These are phyloP conservation scores for Danaus plexippus DNA, from an alignment of 1,140 invertebrate species.

Conservation along the genomic window DNA sequence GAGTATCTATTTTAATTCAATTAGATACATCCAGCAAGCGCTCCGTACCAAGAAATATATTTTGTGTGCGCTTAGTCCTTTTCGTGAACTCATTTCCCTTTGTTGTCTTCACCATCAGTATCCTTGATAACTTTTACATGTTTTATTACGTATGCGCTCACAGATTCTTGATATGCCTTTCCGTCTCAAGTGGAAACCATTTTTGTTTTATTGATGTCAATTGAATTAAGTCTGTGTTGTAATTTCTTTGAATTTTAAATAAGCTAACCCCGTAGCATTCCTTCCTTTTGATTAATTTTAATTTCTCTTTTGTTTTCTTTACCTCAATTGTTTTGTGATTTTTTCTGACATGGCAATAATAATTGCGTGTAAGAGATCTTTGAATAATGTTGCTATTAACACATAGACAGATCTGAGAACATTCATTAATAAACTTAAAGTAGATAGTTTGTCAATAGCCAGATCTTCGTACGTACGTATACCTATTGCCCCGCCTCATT, in stretches of 20 bases:
- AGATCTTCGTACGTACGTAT: slow-evolving; percentile 51
- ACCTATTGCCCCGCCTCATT: slow-evolving; percentile 62
- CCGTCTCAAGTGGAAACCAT: slow-evolving; percentile 25
- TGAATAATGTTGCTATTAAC: slow-evolving; percentile 16
- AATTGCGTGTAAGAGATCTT: slow-evolving; percentile 8
- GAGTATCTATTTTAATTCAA: slow-evolving; percentile 65
- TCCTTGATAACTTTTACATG: slow-evolving; percentile 14
- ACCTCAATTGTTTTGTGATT: too few species aligned
- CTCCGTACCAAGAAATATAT: slow-evolving; percentile 33
- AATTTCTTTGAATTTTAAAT: slow-evolving; percentile 39
- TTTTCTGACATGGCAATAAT: slow-evolving; percentile 1
- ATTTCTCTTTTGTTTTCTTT: background rate
- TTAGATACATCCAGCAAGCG: slow-evolving; percentile 56
- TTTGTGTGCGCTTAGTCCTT: slow-evolving; percentile 21
- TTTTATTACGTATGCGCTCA: slow-evolving; percentile 18
- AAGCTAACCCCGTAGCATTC: slow-evolving; percentile 20
- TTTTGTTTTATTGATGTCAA: slow-evolving; percentile 30
- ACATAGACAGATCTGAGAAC: slow-evolving; percentile 9
- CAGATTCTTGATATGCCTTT: slow-evolving; percentile 20
- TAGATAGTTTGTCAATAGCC: slow-evolving; percentile 44
- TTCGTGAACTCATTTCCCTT: slow-evolving; percentile 27
- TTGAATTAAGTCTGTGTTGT: slow-evolving; percentile 30
- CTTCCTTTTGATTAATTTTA: slow-evolving; percentile 8
- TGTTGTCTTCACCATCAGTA: slow-evolving; percentile 23
- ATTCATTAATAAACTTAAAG: slow-evolving; percentile 39